Evolutionary conservation across 2,113 vertebrate species (phyloP).

Genomic region (Rhinolophus ferrumequinum): DNA sequence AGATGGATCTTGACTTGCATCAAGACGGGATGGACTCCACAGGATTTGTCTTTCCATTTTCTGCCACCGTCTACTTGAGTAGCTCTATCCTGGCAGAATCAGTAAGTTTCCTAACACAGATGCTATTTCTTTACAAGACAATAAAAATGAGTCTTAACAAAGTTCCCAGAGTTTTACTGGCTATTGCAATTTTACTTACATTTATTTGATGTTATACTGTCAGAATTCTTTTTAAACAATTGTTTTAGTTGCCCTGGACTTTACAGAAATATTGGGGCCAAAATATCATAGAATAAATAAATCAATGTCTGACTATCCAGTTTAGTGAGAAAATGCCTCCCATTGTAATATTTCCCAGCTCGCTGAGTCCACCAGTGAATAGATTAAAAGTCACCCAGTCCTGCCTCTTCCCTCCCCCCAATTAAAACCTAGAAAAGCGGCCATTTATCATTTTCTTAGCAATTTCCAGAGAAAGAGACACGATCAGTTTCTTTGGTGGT

Average conservation of each 20-base stretch:
- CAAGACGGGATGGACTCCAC: not conserved
- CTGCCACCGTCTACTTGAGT: not conserved
- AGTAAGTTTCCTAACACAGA: not conserved
- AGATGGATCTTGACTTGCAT: not conserved
- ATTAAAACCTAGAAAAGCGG: not conserved
- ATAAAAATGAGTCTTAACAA: not conserved
- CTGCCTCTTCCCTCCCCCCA: not conserved
- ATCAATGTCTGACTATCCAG: not conserved
- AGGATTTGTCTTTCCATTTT: not conserved
- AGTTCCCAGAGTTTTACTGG: not conserved
- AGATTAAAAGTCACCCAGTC: not conserved
- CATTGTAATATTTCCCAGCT: not conserved
- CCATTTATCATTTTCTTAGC: not conserved
- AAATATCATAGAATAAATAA: constrained; percentile 14
- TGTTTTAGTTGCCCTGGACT: not conserved
- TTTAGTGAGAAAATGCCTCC: not conserved
- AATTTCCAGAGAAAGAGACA: constrained; percentile 30
- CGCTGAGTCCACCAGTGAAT: not conserved
- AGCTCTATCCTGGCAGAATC: not conserved
- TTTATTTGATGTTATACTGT: not conserved
- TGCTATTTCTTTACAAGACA: constrained; percentile 35
- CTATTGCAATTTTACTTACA: constrained; percentile 25
- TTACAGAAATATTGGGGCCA: constrained; percentile 1
- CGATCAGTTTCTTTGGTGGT: not conserved
- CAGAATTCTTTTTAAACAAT: constrained; percentile 41